Evolutionary conservation across 1,140 invertebrate species (phyloP).

Genomic region (Andricus grossulariae): DNA sequence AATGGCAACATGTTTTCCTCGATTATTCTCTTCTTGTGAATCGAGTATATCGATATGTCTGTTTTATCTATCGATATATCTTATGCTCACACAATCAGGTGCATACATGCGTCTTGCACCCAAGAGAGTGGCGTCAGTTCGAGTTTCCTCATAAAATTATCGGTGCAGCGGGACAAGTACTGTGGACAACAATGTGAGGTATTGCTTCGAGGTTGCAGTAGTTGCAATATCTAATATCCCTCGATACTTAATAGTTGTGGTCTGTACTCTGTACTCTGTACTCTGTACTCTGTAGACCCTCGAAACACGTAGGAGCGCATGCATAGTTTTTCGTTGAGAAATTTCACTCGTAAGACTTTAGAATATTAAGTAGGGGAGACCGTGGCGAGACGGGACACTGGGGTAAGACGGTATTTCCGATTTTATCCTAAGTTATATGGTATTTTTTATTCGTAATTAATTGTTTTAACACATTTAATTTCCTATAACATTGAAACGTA

Average conservation of each 20-base stretch:
- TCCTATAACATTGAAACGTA: too few species aligned
- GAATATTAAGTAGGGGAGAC: constrained; percentile 65
- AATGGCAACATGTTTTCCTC: not conserved
- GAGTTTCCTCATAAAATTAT: not conserved
- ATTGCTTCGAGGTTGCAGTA: not conserved
- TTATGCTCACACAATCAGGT: not conserved
- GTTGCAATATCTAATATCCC: not conserved
- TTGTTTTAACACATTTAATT: too few species aligned
- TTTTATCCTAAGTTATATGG: too few species aligned
- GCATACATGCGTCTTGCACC: not conserved
- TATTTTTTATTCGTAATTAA: too few species aligned
- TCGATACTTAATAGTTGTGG: not conserved
- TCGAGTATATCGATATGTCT: not conserved
- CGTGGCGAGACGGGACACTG: too few species aligned
- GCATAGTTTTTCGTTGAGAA: constrained; percentile 7
- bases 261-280: not conserved
- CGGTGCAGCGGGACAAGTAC: not conserved
- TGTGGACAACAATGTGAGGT: not conserved
- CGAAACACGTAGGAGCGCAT: not conserved
- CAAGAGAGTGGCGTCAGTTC: not conserved
- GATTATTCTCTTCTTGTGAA: not conserved
- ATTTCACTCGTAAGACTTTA: constrained; percentile 51
- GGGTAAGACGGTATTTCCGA: too few species aligned
- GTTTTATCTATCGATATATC: not conserved
- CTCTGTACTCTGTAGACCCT: not conserved